Evolutionary conservation across 2,113 vertebrate genomes (phyloP), one percentile per base, ranked within the genome.

Genomic region (Periophthalmodon schlosseri): DNA sequence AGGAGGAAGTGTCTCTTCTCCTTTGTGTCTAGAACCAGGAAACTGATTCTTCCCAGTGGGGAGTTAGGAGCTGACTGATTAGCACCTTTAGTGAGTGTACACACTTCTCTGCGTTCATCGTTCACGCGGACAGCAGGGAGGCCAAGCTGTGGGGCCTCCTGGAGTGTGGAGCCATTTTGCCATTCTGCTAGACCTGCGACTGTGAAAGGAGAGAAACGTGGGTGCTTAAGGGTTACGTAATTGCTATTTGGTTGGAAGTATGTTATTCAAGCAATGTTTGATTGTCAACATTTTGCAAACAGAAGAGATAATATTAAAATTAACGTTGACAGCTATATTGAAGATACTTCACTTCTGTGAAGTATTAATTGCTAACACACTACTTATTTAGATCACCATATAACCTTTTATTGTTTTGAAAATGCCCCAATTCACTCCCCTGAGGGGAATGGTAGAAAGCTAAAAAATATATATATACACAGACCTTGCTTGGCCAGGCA

Each of bases 51-150:
- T 2, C 0, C 36, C 33, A 4, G 66, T 28, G 20, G n/a, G 24
- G 7, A 10, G 2, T 74, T 84, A 68, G 15, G 8, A 78, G 76
- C 79, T 56, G 79, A 84, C 85, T 80, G 79, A 87, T 82, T 80
- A 70, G 76, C 78, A 33, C 74, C 73, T 80, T 86, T 78, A 76
- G 85, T 74, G 66, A 86, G 82, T 73, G 72, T 81, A 80, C 72
- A 69, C 77, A 84, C 80, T 72, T 81, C 64, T 81, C 78, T 70
- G 44, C 72, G 68, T 60, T 44, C 77, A 85, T 85, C 77, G 66
- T 56, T 87, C 83, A 85, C 85, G 34, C 69, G 76, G 84, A 76
- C 76, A 85, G 78, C 63, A 20, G 58, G 75, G 71, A 61, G 72
- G 33, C 74, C 68, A 20, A 69, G 73, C 63, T 68, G 46, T 50